Evolutionary conservation across 2,113 vertebrate genomes (phyloP).

Genomic region (Cricetomys ansorgei): DNA sequence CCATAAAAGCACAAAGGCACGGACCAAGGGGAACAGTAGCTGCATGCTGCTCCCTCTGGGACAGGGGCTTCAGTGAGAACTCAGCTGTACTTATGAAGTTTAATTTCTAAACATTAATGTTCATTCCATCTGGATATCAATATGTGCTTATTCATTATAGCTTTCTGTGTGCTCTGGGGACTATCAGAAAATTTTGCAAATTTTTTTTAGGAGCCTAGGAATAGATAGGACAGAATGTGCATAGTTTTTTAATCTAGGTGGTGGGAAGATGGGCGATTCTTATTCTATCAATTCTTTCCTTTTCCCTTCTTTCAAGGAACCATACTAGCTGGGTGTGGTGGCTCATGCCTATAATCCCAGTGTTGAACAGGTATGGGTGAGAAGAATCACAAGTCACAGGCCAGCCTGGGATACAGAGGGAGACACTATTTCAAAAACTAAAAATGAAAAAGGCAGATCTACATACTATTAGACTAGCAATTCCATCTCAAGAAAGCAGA

Average conservation of each 20-base stretch:
- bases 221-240: not conserved
- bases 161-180: not conserved
- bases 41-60: not conserved
- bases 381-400: not conserved
- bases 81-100: not conserved
- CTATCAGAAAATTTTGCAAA: not conserved
- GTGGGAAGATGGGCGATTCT: not conserved
- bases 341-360: not conserved
- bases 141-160: not conserved
- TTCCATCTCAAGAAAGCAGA: not conserved
- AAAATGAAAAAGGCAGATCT: not conserved
- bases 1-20: not conserved
- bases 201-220: not conserved
- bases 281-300: not conserved
- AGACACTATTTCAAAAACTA: not conserved
- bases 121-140: not conserved
- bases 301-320: not conserved
- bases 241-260: not conserved
- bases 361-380: not conserved
- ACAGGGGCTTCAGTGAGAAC: not conserved
- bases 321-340: not conserved
- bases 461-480: not conserved
- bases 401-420: not conserved
- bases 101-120: not conserved
- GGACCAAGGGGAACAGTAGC: not conserved